These are phyloP conservation scores for Nephrocerus scutellatus DNA, from an alignment of 2,888 invertebrate species.

Conservation along the genomic window DNA sequence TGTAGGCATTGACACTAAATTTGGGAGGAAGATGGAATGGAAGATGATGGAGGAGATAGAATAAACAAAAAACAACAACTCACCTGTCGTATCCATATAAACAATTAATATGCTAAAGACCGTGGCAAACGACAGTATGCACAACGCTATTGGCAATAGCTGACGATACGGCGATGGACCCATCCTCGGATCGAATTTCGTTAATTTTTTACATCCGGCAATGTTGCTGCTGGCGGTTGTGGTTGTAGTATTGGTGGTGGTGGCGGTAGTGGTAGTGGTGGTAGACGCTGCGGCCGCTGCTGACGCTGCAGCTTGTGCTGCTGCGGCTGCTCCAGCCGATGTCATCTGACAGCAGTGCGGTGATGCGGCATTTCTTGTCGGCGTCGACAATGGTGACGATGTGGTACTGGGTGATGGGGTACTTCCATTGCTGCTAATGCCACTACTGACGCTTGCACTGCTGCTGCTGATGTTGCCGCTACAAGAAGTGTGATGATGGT, in stretches of 20 bases:
- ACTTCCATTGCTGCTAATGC: slow-evolving; percentile 38
- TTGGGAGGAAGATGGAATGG: slow-evolving; percentile 2
- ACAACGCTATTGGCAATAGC: slow-evolving; percentile 63
- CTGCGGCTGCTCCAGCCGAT: slow-evolving; percentile 23
- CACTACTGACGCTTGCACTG: slow-evolving; percentile 27
- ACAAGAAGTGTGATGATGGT: slow-evolving; percentile 26
- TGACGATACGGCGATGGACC: slow-evolving; percentile 46
- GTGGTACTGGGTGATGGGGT: slow-evolving; percentile 40
- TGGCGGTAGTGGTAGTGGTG: slow-evolving; percentile 26
- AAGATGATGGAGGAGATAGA: neutral
- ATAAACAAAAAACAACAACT: slow-evolving; percentile 27
- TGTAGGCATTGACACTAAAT: too few species aligned
- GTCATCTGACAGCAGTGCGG: slow-evolving; percentile 38
- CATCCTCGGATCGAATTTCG: slow-evolving; percentile 44
- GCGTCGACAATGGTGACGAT: slow-evolving; percentile 40
- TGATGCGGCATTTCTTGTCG: slow-evolving; percentile 35
- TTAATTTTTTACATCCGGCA: slow-evolving; percentile 38
- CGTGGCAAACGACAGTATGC: slow-evolving; percentile 70
- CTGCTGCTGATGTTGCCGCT: slow-evolving; percentile 18
- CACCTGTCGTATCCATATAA: slow-evolving; percentile 76
- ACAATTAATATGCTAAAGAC: slow-evolving; percentile 71
- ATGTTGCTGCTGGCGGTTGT: slow-evolving; percentile 19
- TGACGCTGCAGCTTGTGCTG: slow-evolving; percentile 26
- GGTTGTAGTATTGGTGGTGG: slow-evolving; percentile 12
- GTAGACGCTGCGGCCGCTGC: slow-evolving; percentile 24